Evolutionary conservation across 2,797 vertebrate species (phyloP), one percentile per base, ranked within the genome.

Genomic region (Lepidocolaptes lacrymiger): DNA sequence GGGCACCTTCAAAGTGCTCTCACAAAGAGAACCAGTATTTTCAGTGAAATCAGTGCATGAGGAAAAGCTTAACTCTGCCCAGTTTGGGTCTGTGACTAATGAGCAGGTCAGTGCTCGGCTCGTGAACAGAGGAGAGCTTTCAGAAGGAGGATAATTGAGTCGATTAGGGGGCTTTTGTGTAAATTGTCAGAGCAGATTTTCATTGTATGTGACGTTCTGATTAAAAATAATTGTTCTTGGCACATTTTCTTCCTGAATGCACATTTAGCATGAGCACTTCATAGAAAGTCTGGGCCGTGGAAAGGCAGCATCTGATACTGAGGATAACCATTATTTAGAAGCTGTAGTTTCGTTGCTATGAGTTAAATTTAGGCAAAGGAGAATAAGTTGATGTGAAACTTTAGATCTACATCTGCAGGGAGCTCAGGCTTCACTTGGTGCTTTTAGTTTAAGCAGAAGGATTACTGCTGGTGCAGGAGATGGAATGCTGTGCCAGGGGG

Each of bases 181-280:
- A 91, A 96, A 96, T 85, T 91, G 94, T 69, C 80, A 91, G 91
- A 78, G 72, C 88, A 96, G 88, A 92, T 94, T 96, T 96, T 97
- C 91, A 77, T 97, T 95, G 78, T 88, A 68, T 18, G 73, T 82
- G 87, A 85, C 96, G 58, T 66, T 95, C 73, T 84, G 96, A 91
- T 96, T 93, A 89, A 89, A 97, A 93, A 86, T 93, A 95, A 95
- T 94, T 91, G 85, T 91, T 95, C 83, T 89, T 96, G 94, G 91
- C 69, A 27, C n/a, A 32, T 58, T 95, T 96, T 36, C 84, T 80
- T 82, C 34, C 71, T 51, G 73, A 63, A 43, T 4, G 6, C 39
- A 21, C 63, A 44, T 48, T 69, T 75, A 58, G 74, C 0, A 0
- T 26, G 58, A 85, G 78, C 58, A 3, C 83, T 72, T 68, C 49